phyloP scores from a whole-genome alignment of 2,113 vertebrate species.

The Merops nubicus region DNA sequence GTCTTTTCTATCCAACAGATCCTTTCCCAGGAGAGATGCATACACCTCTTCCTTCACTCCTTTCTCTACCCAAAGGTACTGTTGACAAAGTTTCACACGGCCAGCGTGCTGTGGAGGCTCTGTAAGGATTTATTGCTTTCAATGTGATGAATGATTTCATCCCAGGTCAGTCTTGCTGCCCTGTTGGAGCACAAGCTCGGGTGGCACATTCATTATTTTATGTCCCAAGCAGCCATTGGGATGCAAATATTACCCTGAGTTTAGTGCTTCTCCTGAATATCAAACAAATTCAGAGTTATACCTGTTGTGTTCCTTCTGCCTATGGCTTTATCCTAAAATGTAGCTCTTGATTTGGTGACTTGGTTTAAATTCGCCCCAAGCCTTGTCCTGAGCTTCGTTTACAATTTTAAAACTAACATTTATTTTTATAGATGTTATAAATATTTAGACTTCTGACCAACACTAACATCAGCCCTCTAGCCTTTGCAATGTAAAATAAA shows the following conservation, averaged over 20 bases:
- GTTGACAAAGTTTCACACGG: accelerated
- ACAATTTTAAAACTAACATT: background rate
- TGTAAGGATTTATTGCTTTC: background rate
- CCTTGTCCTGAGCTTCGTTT: background rate
- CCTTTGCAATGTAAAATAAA: background rate
- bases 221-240: background rate
- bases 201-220: accelerated
- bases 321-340: background rate
- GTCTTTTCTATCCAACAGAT: accelerated
- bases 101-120: accelerated
- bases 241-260: background rate
- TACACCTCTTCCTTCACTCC: background rate
- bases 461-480: background rate
- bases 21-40: background rate
- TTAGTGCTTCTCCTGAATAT: background rate
- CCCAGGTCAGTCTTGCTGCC: background rate
- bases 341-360: background rate
- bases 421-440: background rate
- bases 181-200: background rate
- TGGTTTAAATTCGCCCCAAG: background rate
- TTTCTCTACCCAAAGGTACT: background rate
- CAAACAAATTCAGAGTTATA: background rate
- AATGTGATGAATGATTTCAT: background rate
- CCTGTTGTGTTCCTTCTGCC: background rate
- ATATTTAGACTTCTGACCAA: constrained; percentile 22